Conservation (phyloP, 2,797 vertebrate genomes). For the Neoniphon sammara region DNA sequence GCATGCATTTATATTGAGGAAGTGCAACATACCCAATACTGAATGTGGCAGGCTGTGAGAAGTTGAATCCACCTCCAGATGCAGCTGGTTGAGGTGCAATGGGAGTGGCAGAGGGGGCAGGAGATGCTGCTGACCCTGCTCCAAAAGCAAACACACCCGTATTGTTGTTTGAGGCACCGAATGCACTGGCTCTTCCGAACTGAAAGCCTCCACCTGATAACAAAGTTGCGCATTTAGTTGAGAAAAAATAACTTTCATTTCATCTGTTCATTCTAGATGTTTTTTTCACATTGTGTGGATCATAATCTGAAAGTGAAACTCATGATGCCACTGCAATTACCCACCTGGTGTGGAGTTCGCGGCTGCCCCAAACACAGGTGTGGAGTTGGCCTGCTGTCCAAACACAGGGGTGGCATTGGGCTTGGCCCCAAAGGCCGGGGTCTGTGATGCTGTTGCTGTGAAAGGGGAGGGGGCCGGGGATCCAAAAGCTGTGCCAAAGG, state of each 20-base stretch:
- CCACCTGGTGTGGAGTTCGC: constrained; percentile 76
- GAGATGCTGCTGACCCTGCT: constrained; percentile 72
- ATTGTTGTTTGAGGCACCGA: constrained; percentile 83
- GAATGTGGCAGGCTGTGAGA: constrained; percentile 83
- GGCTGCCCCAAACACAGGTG: constrained; percentile 86
- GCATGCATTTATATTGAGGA: background rate
- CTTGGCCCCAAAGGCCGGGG: constrained; percentile 88
- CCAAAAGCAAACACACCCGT: constrained; percentile 90
- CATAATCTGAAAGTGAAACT: too few relatives aligned
- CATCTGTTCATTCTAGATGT: background rate
- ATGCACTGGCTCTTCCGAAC: constrained; percentile 87
- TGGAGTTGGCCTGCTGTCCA: constrained; percentile 86
- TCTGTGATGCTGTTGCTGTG: constrained; percentile 80
- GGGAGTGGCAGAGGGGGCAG: constrained; percentile 80
- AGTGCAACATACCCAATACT: constrained; percentile 87
- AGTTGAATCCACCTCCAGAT: constrained; percentile 82
- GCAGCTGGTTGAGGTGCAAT: constrained; percentile 77
- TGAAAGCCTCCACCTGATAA: constrained; percentile 86
- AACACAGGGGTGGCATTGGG: constrained; percentile 85
- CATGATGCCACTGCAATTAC: background rate
- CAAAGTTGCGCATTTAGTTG: background rate
- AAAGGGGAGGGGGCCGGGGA: constrained; percentile 84
- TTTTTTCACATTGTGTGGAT: background rate
- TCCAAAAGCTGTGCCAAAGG: constrained; percentile 90
- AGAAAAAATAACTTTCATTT: background rate